Percentiles rank a stretch among this genome's conserved stretches.
Evolutionary conservation across 2,888 invertebrate genomes (phyloP).

Genomic region (Netelia inedita): DNA sequence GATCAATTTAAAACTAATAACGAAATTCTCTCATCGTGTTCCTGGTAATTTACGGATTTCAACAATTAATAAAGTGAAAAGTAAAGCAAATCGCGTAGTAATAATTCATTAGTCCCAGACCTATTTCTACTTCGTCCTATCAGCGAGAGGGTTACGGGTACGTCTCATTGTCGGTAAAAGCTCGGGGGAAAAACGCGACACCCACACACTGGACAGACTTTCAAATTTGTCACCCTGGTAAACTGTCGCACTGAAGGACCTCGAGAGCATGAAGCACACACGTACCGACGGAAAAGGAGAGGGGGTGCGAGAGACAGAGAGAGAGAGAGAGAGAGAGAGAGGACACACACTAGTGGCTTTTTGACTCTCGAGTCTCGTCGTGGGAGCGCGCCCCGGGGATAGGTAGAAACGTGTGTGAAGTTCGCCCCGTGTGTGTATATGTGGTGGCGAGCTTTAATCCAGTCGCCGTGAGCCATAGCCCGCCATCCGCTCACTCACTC

Average conservation of each 20-base stretch:
- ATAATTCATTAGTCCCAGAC: too few relatives aligned
- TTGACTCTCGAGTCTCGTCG: constrained; percentile 54
- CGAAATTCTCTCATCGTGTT: too few relatives aligned
- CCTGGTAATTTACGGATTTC: too few relatives aligned
- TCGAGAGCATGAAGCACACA: neutral
- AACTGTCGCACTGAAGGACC: constrained; percentile 29
- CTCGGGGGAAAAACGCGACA: neutral
- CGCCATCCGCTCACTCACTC: constrained; percentile 50
- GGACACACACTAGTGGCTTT: constrained; percentile 59
- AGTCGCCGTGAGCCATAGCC: constrained; percentile 65
- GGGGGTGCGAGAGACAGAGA: constrained; percentile 8
- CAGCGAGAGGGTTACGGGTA: neutral
- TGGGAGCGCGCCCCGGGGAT: constrained; percentile 54
- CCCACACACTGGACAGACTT: constrained; percentile 19
- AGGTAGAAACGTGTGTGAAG: constrained; percentile 28
- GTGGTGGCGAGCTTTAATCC: constrained; percentile 68
- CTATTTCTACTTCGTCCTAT: constrained; percentile 15
- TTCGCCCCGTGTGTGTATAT: neutral
- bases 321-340: neutral
- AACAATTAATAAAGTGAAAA: too few relatives aligned
- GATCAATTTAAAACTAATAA: too few relatives aligned
- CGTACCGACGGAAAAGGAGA: neutral
- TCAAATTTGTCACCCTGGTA: constrained; percentile 46
- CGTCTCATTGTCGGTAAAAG: neutral
- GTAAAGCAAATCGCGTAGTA: too few relatives aligned